Base-by-base conservation (phyloP, 1,140 invertebrate genomes). In the Paraescarpia echinospica region DNA sequence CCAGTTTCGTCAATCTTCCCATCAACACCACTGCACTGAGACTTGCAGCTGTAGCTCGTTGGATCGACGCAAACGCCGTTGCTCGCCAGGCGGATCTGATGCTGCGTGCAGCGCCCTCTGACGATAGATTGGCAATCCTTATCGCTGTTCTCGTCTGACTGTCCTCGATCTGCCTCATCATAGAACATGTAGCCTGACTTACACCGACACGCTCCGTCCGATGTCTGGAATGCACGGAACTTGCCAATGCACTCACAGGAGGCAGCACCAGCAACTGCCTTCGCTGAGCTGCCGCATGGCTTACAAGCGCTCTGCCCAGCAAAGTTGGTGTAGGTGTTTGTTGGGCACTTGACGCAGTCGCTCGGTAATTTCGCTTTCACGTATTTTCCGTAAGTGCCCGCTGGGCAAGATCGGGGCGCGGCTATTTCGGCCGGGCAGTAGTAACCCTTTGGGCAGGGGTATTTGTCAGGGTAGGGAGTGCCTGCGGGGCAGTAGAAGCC, bases 401-500 rank as follows among this genome's bases (percentile, higher is more conserved):
- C n/a, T 14, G 95, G 95, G 92, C 95, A 96, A 5, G 94, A 93
- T 0, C 92, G 93, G 8, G 94, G 93, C 33, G 91, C 34, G 27
- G 93, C 92, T 0, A 95, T 94, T 31, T 94, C 94, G 33, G 93
- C 33, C 33, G 95, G 95, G 91, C 95, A 96, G 93, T 95, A 96
- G 27, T 94, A 95, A 4, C 95, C 95, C 35, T 94, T 92, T 90
- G 48, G 89, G 48, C 92, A 92, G 6, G 89, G 89, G 48, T 92
- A 34, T 35, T 90, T 35, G 35, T 34, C 94, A 33, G 95, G 94
- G 93, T 94, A 94, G 2, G 89, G 33, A 18, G 94, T 94, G 34
- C 95, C 95, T 33, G 93, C 93, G 34, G 94, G 94, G 93, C 95
- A 96, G 93, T 94, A 95, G 89, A 94, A 93, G 35, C 95, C 95